Evolutionary conservation across 2,797 vertebrate genomes (phyloP).

Genomic region (Glossophaga mutica): DNA sequence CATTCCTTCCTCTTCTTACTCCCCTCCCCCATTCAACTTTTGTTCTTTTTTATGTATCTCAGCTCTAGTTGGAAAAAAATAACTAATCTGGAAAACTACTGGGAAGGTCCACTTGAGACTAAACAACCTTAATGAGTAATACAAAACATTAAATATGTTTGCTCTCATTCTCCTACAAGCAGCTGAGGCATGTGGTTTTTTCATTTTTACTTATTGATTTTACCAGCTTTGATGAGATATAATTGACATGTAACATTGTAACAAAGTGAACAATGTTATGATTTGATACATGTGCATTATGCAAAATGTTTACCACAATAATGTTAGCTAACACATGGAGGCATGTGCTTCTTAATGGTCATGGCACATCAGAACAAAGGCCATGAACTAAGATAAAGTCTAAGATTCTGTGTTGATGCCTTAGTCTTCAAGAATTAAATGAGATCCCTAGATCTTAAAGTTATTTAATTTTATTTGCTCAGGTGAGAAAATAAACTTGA

Average conservation of each 20-base stretch:
- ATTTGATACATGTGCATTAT: neutral
- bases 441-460: neutral
- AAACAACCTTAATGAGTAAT: neutral
- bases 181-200: neutral
- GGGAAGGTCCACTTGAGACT: neutral
- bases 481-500: neutral
- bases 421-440: slow-evolving; percentile 1
- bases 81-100: neutral
- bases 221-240: neutral
- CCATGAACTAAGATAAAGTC: neutral
- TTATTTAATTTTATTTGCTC: neutral
- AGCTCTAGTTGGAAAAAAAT: neutral
- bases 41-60: neutral
- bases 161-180: neutral
- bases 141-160: neutral
- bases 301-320: neutral
- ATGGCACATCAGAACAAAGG: neutral
- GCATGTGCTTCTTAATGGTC: neutral
- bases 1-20: neutral
- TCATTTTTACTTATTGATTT: neutral
- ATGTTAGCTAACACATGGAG: neutral
- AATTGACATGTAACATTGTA: neutral
- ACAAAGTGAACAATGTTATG: neutral
- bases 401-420: neutral
- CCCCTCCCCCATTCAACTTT: neutral